Evolutionary conservation across 1,140 invertebrate species (phyloP).

Genomic region (Solenopsis invicta): DNA sequence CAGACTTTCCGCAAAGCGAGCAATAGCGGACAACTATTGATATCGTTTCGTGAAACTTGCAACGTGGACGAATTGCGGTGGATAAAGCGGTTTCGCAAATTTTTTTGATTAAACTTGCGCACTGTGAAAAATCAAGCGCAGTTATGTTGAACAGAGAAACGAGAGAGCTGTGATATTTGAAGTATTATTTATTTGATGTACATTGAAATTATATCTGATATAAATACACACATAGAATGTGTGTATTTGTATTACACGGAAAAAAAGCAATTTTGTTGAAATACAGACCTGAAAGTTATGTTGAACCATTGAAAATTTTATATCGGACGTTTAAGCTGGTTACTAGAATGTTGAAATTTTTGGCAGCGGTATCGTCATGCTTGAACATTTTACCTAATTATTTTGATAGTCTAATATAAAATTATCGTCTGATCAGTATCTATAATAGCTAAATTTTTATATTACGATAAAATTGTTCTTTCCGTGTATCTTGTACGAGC

Average conservation of each 20-base stretch:
- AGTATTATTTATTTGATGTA: not conserved
- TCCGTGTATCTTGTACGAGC: not conserved
- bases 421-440: too few species aligned
- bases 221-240: not conserved
- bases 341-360: too few species aligned
- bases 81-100: not conserved
- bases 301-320: too few species aligned
- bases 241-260: not conserved
- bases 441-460: too few species aligned
- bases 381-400: too few species aligned
- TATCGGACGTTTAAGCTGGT: too few species aligned
- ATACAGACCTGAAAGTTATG: too few species aligned
- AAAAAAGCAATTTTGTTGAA: too few species aligned
- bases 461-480: too few species aligned
- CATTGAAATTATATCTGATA: not conserved
- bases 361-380: too few species aligned
- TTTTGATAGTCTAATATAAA: too few species aligned
- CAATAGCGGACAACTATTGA: slow-evolving; percentile 35
- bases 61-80: not conserved
- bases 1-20: not conserved
- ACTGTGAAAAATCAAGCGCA: not conserved
- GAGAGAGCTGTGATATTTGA: not conserved
- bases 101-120: not conserved
- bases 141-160: not conserved
- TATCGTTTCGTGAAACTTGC: slow-evolving; percentile 16